Evolutionary conservation across 2,113 vertebrate genomes (phyloP).

Genomic region (Callipepla squamata): DNA sequence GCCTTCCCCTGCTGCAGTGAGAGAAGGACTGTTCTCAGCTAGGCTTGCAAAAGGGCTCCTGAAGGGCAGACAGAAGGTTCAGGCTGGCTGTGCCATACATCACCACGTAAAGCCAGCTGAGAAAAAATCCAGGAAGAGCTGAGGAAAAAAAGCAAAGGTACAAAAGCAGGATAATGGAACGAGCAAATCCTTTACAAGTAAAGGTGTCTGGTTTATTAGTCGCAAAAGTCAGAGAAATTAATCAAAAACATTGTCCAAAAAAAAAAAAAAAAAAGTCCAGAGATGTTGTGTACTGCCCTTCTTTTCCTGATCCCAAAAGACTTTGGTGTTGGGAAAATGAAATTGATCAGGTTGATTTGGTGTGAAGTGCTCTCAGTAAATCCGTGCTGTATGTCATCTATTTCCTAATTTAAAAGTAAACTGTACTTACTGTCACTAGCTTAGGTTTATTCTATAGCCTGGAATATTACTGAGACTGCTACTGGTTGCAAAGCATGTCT

Average conservation of each 20-base stretch:
- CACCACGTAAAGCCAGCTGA: background rate
- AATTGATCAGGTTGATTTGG: background rate
- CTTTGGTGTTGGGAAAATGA: background rate
- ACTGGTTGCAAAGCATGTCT: background rate
- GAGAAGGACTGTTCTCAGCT: background rate
- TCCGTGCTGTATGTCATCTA: rapidly evolving
- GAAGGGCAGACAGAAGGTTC: background rate
- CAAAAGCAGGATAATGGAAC: background rate
- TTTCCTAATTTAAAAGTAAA: background rate
- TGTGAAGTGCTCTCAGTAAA: background rate
- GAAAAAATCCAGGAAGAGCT: background rate
- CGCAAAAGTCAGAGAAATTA: background rate
- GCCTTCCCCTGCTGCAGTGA: background rate
- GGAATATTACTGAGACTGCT: background rate
- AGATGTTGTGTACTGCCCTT: background rate
- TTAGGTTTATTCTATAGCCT: background rate
- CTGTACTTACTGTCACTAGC: no score
- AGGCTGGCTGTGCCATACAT: background rate
- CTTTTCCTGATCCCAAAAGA: background rate
- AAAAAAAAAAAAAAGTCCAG: constrained; percentile 24
- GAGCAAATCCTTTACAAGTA: background rate
- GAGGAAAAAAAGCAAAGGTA: background rate
- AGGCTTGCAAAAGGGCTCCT: background rate
- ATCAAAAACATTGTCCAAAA: background rate
- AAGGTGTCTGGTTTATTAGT: background rate